Evolutionary conservation across 2,888 invertebrate species (phyloP).

Genomic region (Aromia moschata): DNA sequence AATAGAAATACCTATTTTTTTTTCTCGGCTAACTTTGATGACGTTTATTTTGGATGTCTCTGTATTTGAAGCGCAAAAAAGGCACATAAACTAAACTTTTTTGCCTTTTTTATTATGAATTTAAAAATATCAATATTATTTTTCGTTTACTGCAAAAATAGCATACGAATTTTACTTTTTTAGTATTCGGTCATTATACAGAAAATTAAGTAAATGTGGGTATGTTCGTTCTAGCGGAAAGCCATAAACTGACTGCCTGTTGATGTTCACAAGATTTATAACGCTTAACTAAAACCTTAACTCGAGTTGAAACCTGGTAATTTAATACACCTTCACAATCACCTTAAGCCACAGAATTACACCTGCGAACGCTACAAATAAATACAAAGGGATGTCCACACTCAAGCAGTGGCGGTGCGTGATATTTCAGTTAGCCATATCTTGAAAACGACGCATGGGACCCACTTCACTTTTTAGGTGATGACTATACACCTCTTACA

Average conservation of each 20-base stretch:
- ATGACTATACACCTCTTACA: no score
- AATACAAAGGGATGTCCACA: not conserved
- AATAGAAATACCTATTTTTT: no score
- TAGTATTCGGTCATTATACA: not conserved
- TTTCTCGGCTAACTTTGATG: no score
- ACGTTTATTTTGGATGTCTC: no score
- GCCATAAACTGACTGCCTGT: not conserved
- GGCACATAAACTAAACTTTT: not conserved
- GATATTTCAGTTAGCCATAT: no score
- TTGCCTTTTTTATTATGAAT: no score
- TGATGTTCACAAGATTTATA: conserved; percentile 2
- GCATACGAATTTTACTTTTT: not conserved
- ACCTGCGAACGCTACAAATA: not conserved
- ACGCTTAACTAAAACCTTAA: not conserved
- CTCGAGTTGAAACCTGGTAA: not conserved
- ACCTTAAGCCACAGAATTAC: not conserved
- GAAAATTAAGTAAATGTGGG: not conserved
- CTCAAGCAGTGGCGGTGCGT: no score
- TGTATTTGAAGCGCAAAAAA: not conserved
- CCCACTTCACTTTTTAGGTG: no score
- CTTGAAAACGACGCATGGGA: no score
- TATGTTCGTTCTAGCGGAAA: not conserved
- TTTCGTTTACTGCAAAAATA: no score
- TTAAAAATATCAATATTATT: no score
- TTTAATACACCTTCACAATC: not conserved